Evolutionary conservation across 1,140 invertebrate species (phyloP), one percentile per base, ranked within the genome.

Genomic region (Chlorops oryzae): DNA sequence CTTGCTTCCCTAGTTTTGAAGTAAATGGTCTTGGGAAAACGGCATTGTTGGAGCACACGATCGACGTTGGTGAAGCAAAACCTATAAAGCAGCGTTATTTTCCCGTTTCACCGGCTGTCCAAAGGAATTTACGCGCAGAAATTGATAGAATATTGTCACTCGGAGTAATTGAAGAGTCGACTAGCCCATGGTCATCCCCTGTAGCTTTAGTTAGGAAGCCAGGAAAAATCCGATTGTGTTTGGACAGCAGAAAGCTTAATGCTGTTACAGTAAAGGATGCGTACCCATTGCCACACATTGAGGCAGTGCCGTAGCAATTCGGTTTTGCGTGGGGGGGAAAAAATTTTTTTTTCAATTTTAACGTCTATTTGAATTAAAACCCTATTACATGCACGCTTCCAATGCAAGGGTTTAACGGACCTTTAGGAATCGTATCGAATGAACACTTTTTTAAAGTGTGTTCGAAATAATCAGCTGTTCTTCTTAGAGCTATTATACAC

Each of bases 211-310:
- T 63, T 6, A 42, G 48, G 44, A 67, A 67, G 44, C 53, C 61
- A 32, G 50, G 54, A 0, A 51, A 55, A 39, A 51, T 35, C 0
- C 44, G 51, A 13, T 56, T 68, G 15, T 70, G 63, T 43, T 47
- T 72, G 0, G 61, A 69, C 49, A 62, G 43, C 28, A 24, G 68
- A 17, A 59, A 60, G 24, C 10, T 67, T 2, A 67, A 71, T 51
- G 27, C 22, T 1, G 54, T 64, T 3, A 64, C 61, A 0, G 58
- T 58, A 18, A 58, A 55, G 20, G 62, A 67, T 38, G 57, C 59
- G 1, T 69, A 72, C 37, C 63, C 61, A 9, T 34, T 68, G 10
- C 63, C 60, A 7, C 40, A 52, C n/a, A 59, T 60, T 43, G 51
- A 51, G 6, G 53, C n/a, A n/a, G n/a, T n/a, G n/a, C n/a, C n/a